These are phyloP conservation scores for Nycticryphes semicollaris DNA, from an alignment of 2,113 vertebrate species.

Conservation along the genomic window DNA sequence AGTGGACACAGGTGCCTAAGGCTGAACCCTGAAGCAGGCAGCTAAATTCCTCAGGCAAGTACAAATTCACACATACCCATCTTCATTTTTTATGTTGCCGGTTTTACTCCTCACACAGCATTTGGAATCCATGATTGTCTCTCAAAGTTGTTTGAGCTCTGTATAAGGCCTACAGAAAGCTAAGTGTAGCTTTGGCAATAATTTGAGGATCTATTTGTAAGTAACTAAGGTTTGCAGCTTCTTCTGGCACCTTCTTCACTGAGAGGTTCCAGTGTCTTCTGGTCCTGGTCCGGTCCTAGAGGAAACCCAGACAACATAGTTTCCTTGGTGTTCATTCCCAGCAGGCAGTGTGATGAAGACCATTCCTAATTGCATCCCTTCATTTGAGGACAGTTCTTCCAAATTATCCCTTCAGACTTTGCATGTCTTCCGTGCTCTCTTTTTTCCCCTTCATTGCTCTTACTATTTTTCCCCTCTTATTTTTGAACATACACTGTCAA, in stretches of 20 bases:
- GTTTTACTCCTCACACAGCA: not conserved
- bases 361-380: not conserved
- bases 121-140: not conserved
- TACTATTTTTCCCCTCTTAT: not conserved
- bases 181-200: not conserved
- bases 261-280: accelerated
- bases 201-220: not conserved
- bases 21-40: not conserved
- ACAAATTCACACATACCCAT: not conserved
- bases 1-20: not conserved
- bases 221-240: not conserved
- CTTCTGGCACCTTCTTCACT: not conserved
- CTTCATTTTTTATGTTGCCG: not conserved
- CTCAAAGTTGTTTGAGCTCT: not conserved
- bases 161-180: not conserved
- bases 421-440: not conserved
- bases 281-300: not conserved
- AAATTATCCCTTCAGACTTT: not conserved
- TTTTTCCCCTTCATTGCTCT: not conserved
- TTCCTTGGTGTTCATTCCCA: not conserved
- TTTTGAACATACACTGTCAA: not conserved
- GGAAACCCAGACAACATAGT: not conserved
- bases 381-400: not conserved
- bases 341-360: not conserved
- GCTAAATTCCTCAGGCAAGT: not conserved